These are phyloP conservation scores for Aspiorhynchus laticeps DNA, from an alignment of 2,113 vertebrate genomes.

Conservation along the genomic window DNA sequence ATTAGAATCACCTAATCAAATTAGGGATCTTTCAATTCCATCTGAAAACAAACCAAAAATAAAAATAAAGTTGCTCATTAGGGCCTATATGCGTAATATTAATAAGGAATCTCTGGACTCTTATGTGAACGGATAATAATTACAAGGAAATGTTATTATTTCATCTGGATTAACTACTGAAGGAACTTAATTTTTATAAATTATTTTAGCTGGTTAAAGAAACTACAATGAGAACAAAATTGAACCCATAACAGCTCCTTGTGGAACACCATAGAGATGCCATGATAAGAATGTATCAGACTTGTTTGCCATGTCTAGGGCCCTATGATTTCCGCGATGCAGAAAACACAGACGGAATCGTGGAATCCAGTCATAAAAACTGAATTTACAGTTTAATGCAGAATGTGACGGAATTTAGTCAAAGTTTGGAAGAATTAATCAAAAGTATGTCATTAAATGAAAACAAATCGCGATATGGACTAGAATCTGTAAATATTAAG, in stretches of 20 bases:
- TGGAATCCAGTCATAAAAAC: too few species aligned
- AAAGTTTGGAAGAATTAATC: too few species aligned
- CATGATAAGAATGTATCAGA: background rate
- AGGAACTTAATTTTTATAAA: background rate
- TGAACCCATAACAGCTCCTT: background rate
- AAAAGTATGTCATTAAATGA: too few species aligned
- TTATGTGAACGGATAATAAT: background rate
- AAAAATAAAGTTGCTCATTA: background rate
- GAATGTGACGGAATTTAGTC: too few species aligned
- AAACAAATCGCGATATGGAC: too few species aligned
- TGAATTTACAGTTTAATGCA: too few species aligned
- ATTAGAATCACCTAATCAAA: background rate
- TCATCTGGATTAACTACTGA: background rate
- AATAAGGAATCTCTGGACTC: background rate
- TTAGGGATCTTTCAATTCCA: background rate
- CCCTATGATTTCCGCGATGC: too few species aligned
- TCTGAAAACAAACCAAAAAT: too few species aligned
- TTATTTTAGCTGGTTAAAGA: background rate
- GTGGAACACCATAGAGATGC: background rate
- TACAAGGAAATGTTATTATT: background rate
- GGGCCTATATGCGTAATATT: background rate
- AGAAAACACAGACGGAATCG: too few species aligned
- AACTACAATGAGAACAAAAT: background rate
- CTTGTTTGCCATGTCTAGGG: background rate
- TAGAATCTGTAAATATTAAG: too few species aligned